A percentile compares a stretch with the other conserved stretches of the same genome.
These are phyloP conservation scores for Sebastes fasciatus DNA, from an alignment of 2,113 vertebrate species.

Conservation along the genomic window DNA sequence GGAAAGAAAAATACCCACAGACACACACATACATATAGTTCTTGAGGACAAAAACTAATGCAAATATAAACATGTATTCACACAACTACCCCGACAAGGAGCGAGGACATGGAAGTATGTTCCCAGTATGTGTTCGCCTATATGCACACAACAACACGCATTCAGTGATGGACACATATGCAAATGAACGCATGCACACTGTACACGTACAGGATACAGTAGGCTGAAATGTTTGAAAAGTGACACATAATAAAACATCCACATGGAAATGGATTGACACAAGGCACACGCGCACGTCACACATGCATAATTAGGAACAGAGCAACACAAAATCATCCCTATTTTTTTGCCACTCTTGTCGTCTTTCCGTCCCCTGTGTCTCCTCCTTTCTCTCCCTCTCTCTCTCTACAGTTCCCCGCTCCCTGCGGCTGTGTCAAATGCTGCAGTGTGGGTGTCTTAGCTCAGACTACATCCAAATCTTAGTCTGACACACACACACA, in stretches of 20 bases:
- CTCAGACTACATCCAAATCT: constrained; percentile 47
- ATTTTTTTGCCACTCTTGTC: background rate
- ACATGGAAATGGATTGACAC: constrained; percentile 5
- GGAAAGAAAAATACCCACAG: background rate
- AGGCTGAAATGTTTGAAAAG: background rate
- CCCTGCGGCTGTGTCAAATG: constrained; percentile 62
- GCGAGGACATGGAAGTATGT: background rate
- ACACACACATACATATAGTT: background rate
- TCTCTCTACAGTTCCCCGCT: constrained; percentile 14
- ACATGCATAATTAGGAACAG: constrained; percentile 13
- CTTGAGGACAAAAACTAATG: no score
- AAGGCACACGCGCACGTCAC: background rate
- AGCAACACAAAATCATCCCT: background rate
- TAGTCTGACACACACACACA: constrained; percentile 4
- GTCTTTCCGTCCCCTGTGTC: background rate
- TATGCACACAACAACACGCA: background rate
- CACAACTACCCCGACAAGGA: background rate
- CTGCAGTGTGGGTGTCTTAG: constrained; percentile 67
- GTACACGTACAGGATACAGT: background rate
- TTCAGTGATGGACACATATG: background rate
- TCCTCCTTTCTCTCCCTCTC: background rate
- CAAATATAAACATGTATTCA: constrained; percentile 3
- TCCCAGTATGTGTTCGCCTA: background rate
- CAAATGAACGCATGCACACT: background rate
- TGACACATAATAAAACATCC: background rate